Conservation (phyloP, 2,888 invertebrate species). For the Nomada flava region DNA sequence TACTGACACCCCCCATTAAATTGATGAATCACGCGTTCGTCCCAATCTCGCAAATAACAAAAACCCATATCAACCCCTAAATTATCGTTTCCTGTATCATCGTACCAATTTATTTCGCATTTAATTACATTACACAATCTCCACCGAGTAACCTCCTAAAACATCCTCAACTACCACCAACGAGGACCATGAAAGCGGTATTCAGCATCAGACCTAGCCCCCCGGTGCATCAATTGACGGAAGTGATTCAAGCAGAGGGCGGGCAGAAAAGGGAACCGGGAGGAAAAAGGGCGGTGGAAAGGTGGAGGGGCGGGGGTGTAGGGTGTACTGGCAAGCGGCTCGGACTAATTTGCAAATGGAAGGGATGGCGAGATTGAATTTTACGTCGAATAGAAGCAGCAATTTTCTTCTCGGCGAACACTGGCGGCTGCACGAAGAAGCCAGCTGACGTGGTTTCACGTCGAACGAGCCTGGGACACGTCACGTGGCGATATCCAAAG, state of each 20-base stretch:
- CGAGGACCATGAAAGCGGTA: background rate
- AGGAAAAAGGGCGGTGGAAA: background rate
- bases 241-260: background rate
- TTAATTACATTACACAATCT: background rate
- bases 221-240: conserved; percentile 5
- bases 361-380: conserved; percentile 75
- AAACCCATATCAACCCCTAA: no score
- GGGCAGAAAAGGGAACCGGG: conserved; percentile 3
- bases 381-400: conserved; percentile 72
- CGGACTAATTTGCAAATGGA: conserved; percentile 78
- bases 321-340: conserved; percentile 25
- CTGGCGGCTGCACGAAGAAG: background rate
- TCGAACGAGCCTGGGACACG: conserved; percentile 55
- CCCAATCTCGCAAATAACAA: no score
- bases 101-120: no score
- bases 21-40: no score
- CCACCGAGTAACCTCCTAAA: background rate
- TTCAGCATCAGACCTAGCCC: background rate
- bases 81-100: no score
- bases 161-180: background rate
- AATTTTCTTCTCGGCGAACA: conserved; percentile 70
- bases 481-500: conserved; percentile 55
- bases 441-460: conserved; percentile 55
- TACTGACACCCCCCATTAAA: no score
- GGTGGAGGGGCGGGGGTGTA: background rate